Conservation (phyloP, 2,113 vertebrate genomes). For the Collichthys lucidus region DNA sequence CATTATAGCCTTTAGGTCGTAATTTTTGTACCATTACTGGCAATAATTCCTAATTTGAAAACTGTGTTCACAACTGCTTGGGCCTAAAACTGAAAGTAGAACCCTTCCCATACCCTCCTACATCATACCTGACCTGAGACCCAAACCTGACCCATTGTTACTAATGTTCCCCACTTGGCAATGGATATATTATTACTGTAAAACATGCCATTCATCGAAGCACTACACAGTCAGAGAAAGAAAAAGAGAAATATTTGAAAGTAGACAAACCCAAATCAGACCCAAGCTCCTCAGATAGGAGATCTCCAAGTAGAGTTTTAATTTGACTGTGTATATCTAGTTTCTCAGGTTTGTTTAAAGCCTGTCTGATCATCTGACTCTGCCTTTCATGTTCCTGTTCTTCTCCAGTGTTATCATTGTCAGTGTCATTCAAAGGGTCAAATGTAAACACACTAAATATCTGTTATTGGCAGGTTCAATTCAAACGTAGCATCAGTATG, state of each 20-base stretch:
- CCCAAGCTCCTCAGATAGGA: neutral
- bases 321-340: neutral
- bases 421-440: constrained; percentile 5
- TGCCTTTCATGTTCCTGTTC: neutral
- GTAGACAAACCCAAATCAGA: neutral
- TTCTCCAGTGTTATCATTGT: neutral
- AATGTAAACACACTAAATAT: constrained; percentile 6
- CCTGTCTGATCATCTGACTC: neutral
- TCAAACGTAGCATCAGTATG: neutral
- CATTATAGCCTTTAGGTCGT: too few species aligned
- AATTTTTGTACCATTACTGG: too few species aligned
- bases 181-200: too few species aligned
- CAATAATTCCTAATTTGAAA: neutral
- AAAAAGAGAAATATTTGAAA: neutral
- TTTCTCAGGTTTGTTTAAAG: neutral
- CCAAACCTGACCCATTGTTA: neutral
- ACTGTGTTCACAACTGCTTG: neutral
- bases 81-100: neutral
- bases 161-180: too few species aligned
- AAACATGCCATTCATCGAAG: neutral
- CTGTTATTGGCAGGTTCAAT: constrained; percentile 3
- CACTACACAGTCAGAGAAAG: neutral
- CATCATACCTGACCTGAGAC: neutral
- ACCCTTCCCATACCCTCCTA: too few species aligned
- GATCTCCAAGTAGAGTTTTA: neutral